Evolutionary conservation across 2,113 vertebrate species (phyloP).

Genomic region (Indicator indicator): DNA sequence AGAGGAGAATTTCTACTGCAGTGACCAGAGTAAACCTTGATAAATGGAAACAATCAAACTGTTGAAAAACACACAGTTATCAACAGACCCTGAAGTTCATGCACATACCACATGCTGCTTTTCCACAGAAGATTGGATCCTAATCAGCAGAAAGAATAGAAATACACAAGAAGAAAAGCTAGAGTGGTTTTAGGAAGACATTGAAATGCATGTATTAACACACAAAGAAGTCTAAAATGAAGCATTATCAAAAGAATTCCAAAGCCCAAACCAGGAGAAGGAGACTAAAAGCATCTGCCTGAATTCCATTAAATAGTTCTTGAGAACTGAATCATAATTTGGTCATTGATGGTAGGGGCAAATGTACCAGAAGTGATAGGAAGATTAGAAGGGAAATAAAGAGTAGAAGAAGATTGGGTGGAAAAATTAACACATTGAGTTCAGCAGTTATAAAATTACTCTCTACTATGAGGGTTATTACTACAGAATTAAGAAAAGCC

Average conservation of each 20-base stretch:
- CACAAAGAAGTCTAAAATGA: background rate
- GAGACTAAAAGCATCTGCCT: background rate
- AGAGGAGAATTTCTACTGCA: background rate
- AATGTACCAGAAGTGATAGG: constrained; percentile 32
- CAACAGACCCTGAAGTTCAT: background rate
- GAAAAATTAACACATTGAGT: constrained; percentile 8
- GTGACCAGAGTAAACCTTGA: background rate
- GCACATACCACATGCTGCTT: background rate
- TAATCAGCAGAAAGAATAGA: background rate
- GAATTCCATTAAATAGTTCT: background rate
- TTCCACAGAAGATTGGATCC: background rate
- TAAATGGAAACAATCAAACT: background rate
- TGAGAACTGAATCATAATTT: background rate
- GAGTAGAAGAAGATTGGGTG: constrained; percentile 26
- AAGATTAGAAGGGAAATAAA: constrained; percentile 42
- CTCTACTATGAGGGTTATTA: background rate
- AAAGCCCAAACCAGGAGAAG: background rate
- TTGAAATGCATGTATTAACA: background rate
- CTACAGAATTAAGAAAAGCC: background rate
- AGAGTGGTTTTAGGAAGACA: background rate
- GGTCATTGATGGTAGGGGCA: background rate
- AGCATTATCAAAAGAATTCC: background rate
- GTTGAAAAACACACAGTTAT: background rate
- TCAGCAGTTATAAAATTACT: constrained; percentile 1
- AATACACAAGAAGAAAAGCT: background rate